These are phyloP conservation scores for Drosophila rhopaloa DNA, from an alignment of 1,140 invertebrate genomes.

Conservation along the genomic window DNA sequence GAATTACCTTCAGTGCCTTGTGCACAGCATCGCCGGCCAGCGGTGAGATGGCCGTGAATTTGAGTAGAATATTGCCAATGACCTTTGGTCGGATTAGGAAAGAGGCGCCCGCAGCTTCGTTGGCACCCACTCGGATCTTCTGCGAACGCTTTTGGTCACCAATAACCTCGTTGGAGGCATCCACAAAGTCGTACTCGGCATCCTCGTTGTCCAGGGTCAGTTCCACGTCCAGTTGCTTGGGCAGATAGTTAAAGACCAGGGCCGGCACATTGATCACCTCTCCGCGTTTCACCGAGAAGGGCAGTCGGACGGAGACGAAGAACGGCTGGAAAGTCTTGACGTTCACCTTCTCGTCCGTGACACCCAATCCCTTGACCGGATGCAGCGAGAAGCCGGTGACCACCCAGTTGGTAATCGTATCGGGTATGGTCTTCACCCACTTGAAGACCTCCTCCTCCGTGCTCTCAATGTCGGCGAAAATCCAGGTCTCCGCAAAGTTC, in stretches of 20 bases:
- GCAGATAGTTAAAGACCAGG: constrained; percentile 79
- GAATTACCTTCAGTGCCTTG: constrained; percentile 89
- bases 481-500: constrained; percentile 79
- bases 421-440: constrained; percentile 88
- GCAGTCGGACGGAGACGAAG: constrained; percentile 92
- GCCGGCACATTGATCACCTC: constrained; percentile 81
- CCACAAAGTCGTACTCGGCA: constrained; percentile 92
- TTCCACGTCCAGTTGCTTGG: constrained; percentile 91
- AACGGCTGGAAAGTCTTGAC: constrained; percentile 95
- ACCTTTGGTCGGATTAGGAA: constrained; percentile 92
- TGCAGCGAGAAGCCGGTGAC: constrained; percentile 96
- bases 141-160: constrained; percentile 87
- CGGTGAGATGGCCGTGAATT: constrained; percentile 89
- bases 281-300: constrained; percentile 93
- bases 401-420: constrained; percentile 96
- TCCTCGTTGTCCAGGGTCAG: constrained; percentile 93
- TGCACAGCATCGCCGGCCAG: constrained; percentile 90
- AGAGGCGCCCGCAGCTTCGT: constrained; percentile 89
- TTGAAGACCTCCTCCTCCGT: constrained; percentile 77
- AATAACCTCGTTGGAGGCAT: constrained; percentile 86
- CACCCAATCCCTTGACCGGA: constrained; percentile 92
- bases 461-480: constrained; percentile 76
- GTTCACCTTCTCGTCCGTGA: constrained; percentile 90
- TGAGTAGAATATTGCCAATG: constrained; percentile 90
- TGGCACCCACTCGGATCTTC: constrained; percentile 87